Conservation (phyloP, 1,140 invertebrate genomes). For the Anastrepha ludens region DNA sequence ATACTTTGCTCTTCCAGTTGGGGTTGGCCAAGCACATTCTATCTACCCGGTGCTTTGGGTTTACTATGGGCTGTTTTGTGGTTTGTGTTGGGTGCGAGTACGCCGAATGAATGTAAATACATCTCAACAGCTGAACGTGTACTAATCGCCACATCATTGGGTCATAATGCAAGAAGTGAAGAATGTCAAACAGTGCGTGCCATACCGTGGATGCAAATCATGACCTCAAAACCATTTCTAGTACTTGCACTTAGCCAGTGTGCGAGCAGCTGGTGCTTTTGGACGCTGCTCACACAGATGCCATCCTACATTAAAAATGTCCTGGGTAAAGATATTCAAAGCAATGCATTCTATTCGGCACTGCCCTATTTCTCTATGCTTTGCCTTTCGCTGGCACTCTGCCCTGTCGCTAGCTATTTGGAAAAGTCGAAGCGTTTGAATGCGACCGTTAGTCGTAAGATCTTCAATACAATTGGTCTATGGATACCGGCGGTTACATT, state of each 20-base stretch:
- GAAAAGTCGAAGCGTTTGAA: conserved; percentile 77
- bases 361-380: conserved; percentile 87
- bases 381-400: conserved; percentile 80
- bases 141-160: conserved; percentile 76
- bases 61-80: conserved; percentile 80
- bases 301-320: conserved; percentile 92
- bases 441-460: conserved; percentile 78
- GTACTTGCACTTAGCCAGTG: conserved; percentile 89
- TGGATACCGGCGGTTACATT: conserved; percentile 79
- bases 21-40: conserved; percentile 88
- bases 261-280: conserved; percentile 95
- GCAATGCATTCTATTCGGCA: conserved; percentile 83
- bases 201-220: conserved; percentile 85
- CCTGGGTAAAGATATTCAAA: conserved; percentile 84
- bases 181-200: background rate
- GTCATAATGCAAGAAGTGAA: conserved; percentile 19
- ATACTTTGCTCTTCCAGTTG: conserved; percentile 76
- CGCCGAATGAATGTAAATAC: conserved; percentile 78
- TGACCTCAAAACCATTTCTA: conserved; percentile 87
- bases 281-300: conserved; percentile 92
- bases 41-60: conserved; percentile 81
- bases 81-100: conserved; percentile 79
- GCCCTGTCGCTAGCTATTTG: conserved; percentile 79
- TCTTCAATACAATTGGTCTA: conserved; percentile 81
- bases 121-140: conserved; percentile 79